Evolutionary conservation across 2,797 vertebrate genomes (phyloP).

Genomic region (Perodicticus potto): DNA sequence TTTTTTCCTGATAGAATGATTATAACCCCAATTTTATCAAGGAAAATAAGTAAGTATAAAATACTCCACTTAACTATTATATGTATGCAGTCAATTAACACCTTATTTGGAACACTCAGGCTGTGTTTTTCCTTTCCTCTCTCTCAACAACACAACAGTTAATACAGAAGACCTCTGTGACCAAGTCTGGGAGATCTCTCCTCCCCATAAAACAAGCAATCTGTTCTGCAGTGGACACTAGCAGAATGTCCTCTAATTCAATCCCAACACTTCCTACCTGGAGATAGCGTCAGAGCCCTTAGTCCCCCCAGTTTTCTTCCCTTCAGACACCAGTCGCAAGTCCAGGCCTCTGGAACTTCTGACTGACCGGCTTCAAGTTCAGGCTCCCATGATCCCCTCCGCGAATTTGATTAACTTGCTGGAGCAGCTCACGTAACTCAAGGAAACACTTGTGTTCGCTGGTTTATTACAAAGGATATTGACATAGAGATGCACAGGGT

Average conservation of each 20-base stretch:
- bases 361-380: not conserved
- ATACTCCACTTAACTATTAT: not conserved
- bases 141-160: not conserved
- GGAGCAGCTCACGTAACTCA: not conserved
- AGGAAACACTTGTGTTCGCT: not conserved
- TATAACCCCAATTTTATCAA: not conserved
- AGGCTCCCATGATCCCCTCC: not conserved
- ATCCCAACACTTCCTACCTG: not conserved
- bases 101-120: not conserved
- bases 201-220: not conserved
- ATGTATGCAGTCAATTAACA: not conserved
- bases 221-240: not conserved
- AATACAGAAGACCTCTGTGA: not conserved
- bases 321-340: not conserved
- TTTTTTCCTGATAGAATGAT: not conserved
- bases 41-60: not conserved
- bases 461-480: not conserved
- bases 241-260: not conserved
- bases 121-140: not conserved
- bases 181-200: not conserved
- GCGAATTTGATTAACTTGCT: not conserved
- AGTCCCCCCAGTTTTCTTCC: not conserved
- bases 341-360: not conserved
- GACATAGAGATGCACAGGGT: not conserved
- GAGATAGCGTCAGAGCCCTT: not conserved